A percentile compares a stretch with the other conserved stretches of the same genome.
Evolutionary conservation across 2,797 vertebrate genomes (phyloP).

Genomic region (Steatocranus sp.): DNA sequence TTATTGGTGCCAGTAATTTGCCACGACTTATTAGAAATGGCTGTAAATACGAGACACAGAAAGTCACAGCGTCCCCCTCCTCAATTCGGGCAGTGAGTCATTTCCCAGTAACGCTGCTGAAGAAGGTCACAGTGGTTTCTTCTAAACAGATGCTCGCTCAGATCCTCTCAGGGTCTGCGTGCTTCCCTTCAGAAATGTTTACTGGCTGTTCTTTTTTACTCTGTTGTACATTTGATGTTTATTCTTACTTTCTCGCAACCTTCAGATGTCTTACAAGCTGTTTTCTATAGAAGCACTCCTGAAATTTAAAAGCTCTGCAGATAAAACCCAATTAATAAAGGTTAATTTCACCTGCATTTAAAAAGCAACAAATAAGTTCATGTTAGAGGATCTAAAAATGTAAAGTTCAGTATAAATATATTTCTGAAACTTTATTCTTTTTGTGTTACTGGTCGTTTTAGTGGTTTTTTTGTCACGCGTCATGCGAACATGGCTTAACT

Average conservation of each 20-base stretch:
- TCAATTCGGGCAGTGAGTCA: not conserved
- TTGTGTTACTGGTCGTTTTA: not conserved
- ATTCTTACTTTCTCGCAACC: not conserved
- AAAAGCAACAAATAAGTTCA: not conserved
- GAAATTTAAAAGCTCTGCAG: not conserved
- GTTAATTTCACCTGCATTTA: not conserved
- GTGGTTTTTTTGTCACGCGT: not conserved
- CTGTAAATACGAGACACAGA: not conserved
- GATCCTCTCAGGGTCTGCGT: not conserved
- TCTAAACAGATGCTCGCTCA: not conserved
- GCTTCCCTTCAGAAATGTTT: not conserved
- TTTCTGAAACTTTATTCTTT: not conserved
- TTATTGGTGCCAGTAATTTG: not conserved
- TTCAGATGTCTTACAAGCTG: not conserved
- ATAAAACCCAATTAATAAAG: not conserved
- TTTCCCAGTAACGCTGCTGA: not conserved
- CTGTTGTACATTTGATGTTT: not conserved
- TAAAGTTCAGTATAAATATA: not conserved
- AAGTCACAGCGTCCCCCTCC: no score
- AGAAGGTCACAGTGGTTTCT: not conserved
- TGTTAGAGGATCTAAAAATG: not conserved
- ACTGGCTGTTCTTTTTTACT: fast-evolving
- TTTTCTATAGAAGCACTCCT: fast-evolving
- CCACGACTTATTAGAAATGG: not conserved
- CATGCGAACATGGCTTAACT: not conserved